These are phyloP conservation scores for Arctocebus calabarensis DNA, from an alignment of 2,797 vertebrate genomes.

Conservation along the genomic window DNA sequence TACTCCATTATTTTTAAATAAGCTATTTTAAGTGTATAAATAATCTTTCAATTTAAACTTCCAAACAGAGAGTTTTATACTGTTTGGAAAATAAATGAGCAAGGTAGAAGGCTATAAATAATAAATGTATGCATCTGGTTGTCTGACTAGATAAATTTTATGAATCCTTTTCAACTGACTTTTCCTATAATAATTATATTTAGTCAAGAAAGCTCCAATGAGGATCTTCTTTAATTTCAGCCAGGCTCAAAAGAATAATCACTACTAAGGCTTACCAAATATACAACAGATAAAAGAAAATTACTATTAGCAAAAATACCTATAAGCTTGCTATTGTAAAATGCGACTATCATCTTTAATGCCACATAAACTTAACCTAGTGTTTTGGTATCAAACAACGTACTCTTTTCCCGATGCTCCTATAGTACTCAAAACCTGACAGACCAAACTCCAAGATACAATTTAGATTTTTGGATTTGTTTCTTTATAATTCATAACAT, in stretches of 20 bases:
- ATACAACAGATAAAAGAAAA: constrained; percentile 61
- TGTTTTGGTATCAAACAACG: constrained; percentile 38
- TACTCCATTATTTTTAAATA: constrained; percentile 64
- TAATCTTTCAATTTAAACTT: constrained; percentile 58
- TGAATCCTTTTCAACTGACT: constrained; percentile 43
- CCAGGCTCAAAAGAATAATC: constrained; percentile 48
- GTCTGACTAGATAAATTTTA: constrained; percentile 55
- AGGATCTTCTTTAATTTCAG: constrained; percentile 65
- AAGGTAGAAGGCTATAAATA: constrained; percentile 50
- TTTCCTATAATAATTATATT: constrained; percentile 64
- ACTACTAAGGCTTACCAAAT: constrained; percentile 56
- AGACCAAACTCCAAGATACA: constrained; percentile 72
- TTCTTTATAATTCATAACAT: constrained; percentile 73
- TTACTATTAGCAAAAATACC: constrained; percentile 53
- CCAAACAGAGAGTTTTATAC: constrained; percentile 52
- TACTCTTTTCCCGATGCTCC: constrained; percentile 61
- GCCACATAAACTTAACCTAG: constrained; percentile 58
- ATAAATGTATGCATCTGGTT: constrained; percentile 48
- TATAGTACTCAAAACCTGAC: constrained; percentile 52
- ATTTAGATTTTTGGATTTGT: constrained; percentile 63
- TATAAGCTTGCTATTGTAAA: constrained; percentile 56
- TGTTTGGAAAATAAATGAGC: constrained; percentile 61
- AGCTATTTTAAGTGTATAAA: constrained; percentile 46
- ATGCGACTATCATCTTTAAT: constrained; percentile 11
- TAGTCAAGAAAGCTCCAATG: constrained; percentile 50